Conservation (phyloP, 2,888 invertebrate species). For the Melieria picta region DNA sequence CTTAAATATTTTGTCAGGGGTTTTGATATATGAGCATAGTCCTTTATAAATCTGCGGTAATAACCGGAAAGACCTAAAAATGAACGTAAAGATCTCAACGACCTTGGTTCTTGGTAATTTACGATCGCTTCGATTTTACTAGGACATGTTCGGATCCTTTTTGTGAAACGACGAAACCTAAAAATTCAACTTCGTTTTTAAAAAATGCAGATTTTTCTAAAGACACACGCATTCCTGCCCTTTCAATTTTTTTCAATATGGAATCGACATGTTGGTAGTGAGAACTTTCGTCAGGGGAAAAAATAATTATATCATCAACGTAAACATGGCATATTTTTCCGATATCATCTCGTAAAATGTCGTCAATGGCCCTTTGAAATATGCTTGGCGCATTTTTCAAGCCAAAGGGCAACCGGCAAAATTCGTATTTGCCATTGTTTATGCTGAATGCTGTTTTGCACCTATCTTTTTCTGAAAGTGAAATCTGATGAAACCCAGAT, state of each 20-base stretch:
- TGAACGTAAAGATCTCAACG: too few species aligned
- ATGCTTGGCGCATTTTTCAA: conserved; percentile 24
- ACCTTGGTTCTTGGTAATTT: too few species aligned
- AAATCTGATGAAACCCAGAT: conserved; percentile 41
- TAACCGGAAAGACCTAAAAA: too few species aligned
- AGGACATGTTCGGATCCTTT: too few species aligned
- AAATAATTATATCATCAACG: conserved; percentile 25
- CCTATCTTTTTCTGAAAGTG: conserved; percentile 32
- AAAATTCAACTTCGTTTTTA: too few species aligned
- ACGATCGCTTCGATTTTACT: too few species aligned
- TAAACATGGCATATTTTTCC: conserved; percentile 20
- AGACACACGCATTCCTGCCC: conserved; percentile 18
- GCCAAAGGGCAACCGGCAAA: conserved; percentile 24
- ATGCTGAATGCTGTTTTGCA: conserved; percentile 34
- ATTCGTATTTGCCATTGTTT: conserved; percentile 24
- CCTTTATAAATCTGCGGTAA: too few species aligned
- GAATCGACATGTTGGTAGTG: conserved; percentile 12
- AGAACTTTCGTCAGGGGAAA: conserved; percentile 13
- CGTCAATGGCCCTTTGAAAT: conserved; percentile 18
- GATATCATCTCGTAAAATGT: conserved; percentile 10
- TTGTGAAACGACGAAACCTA: too few species aligned
- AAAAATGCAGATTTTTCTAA: conserved; percentile 10
- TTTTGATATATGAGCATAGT: too few species aligned
- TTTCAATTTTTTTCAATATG: conserved; percentile 17
- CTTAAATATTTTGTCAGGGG: too few species aligned